phyloP scores from a whole-genome alignment of 2,888 invertebrate genomes.

The Bimastos eiseni region DNA sequence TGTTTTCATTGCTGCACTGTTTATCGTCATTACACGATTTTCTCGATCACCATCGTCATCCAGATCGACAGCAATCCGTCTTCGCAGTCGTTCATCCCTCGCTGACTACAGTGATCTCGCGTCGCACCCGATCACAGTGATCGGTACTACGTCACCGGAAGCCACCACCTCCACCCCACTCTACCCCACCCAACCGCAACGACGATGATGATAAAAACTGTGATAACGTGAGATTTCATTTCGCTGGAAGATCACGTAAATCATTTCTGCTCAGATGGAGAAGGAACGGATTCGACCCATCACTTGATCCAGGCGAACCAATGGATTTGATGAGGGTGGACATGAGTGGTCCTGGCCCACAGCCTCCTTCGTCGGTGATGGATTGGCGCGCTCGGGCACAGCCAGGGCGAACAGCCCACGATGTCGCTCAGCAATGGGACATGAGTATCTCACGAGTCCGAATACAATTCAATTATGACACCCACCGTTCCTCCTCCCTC shows the following conservation, averaged over 20 bases:
- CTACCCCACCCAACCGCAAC: background rate
- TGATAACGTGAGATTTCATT: slow-evolving; percentile 6
- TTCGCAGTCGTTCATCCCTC: background rate
- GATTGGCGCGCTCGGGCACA: background rate
- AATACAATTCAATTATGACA: background rate
- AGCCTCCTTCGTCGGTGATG: background rate
- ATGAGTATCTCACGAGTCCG: background rate
- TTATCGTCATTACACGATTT: background rate
- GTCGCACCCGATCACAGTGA: background rate
- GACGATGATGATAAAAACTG: background rate
- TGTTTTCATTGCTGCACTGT: too few relatives aligned
- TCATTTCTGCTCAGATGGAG: background rate
- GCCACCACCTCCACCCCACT: too few relatives aligned
- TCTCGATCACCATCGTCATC: background rate
- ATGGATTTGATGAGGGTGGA: background rate
- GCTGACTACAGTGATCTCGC: background rate
- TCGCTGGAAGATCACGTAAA: background rate
- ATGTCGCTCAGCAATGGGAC: background rate
- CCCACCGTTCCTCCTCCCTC: background rate
- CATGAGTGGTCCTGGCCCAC: background rate
- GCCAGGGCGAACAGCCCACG: background rate
- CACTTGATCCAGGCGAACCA: background rate
- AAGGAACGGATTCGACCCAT: background rate
- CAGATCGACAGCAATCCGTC: background rate
- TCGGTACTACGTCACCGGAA: background rate